These are phyloP conservation scores for Bugulina stolonifera DNA, from an alignment of 2,888 invertebrate genomes.

Conservation along the genomic window DNA sequence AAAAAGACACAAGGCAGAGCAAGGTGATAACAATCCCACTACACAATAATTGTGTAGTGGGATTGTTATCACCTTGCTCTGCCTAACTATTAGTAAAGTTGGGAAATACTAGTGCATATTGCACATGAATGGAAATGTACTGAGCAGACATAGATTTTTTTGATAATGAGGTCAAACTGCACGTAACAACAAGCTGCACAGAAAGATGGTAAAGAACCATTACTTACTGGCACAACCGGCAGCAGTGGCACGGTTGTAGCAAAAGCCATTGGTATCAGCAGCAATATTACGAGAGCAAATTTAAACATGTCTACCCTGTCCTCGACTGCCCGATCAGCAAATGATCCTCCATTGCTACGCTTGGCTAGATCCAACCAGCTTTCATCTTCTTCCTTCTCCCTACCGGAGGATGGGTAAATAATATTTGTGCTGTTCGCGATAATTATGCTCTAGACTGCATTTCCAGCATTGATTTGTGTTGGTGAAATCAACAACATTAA, in stretches of 20 bases:
- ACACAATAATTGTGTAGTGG: too few species aligned
- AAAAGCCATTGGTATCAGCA: constrained; percentile 4
- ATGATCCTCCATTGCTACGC: constrained; percentile 7
- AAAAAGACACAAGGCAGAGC: too few species aligned
- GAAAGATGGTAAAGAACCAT: neutral
- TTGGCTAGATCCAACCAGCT: constrained; percentile 2
- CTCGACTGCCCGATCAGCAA: constrained; percentile 11
- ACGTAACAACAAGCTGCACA: neutral
- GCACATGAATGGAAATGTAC: too few species aligned
- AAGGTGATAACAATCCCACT: too few species aligned
- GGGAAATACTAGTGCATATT: too few species aligned
- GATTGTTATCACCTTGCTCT: too few species aligned
- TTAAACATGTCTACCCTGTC: neutral
- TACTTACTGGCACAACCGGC: neutral
- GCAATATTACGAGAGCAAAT: neutral
- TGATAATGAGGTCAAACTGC: neutral
- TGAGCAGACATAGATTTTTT: neutral
- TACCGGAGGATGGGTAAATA: too few species aligned
- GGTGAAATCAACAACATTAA: too few species aligned
- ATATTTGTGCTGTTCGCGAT: too few species aligned
- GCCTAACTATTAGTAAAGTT: too few species aligned
- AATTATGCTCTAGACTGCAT: too few species aligned
- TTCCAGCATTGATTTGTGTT: too few species aligned
- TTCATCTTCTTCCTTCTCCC: neutral
- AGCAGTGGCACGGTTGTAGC: neutral